These are phyloP conservation scores for Entomobrya proxima DNA, from an alignment of 2,888 invertebrate genomes.

Conservation along the genomic window DNA sequence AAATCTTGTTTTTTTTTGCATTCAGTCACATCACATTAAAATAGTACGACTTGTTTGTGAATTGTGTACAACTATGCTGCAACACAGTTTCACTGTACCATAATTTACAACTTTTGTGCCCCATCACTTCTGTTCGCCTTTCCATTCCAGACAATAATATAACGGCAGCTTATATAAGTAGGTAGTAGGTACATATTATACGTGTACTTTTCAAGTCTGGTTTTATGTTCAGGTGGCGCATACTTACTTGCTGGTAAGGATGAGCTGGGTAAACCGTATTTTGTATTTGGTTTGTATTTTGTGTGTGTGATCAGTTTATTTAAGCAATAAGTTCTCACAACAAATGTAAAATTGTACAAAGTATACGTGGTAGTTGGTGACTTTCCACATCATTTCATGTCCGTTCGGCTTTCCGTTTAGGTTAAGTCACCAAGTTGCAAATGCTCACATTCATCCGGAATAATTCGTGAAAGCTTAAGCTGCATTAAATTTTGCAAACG, in stretches of 20 bases:
- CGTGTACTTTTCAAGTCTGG: conserved; percentile 8
- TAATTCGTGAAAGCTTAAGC: too few species aligned
- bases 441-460: too few species aligned
- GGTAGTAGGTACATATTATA: not conserved
- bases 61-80: not conserved
- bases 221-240: too few species aligned
- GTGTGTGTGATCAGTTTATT: conserved; percentile 7
- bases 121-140: not conserved
- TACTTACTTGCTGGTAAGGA: too few species aligned
- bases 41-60: conserved; percentile 15
- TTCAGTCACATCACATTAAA: conserved; percentile 24
- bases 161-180: not conserved
- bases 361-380: too few species aligned
- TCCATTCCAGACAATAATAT: not conserved
- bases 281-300: not conserved
- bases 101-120: conserved; percentile 25
- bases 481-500: too few species aligned
- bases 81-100: conserved; percentile 22
- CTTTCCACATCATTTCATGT: not conserved
- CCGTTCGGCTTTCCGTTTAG: not conserved
- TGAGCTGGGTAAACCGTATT: not conserved
- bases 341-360: too few species aligned
- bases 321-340: conserved; percentile 47
- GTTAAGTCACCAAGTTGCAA: not conserved
- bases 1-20: conserved; percentile 41